Conservation (phyloP, 2,113 vertebrate species). For the Raphicerus campestris region DNA sequence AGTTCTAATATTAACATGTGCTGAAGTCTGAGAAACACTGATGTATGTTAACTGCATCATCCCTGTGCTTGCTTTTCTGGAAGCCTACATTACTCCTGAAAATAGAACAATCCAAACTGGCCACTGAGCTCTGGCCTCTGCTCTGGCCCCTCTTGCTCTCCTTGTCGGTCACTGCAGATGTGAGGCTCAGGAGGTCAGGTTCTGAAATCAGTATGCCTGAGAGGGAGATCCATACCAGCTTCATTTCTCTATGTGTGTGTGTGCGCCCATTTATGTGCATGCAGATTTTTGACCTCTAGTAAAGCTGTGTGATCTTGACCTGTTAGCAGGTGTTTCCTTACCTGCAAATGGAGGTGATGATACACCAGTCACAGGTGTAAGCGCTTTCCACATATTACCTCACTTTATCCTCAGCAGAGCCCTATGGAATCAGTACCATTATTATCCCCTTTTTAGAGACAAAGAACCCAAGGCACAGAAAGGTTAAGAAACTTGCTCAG, state of each 20-base stretch:
- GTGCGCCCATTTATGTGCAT: fast-evolving
- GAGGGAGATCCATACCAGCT: background rate
- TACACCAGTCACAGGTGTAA: background rate
- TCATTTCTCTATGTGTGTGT: background rate
- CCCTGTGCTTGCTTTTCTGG: background rate
- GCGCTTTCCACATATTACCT: background rate
- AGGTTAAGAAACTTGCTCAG: background rate
- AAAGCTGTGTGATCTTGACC: background rate
- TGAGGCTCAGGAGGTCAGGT: background rate
- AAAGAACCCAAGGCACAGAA: background rate
- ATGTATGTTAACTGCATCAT: background rate
- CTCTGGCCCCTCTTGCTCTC: background rate
- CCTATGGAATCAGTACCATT: background rate
- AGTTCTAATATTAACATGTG: background rate
- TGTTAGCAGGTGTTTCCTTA: background rate
- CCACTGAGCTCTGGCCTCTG: background rate
- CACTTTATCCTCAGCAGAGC: background rate
- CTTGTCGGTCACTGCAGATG: background rate
- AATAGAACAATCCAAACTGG: background rate
- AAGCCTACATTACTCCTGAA: background rate
- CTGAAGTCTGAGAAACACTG: background rate
- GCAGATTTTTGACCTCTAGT: background rate
- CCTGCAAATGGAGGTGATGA: background rate
- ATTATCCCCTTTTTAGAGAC: background rate
- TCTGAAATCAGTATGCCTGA: background rate